Evolutionary conservation across 2,888 invertebrate species (phyloP), one percentile per base, ranked within the genome.

Genomic region (Ornithoptera alexandrae): DNA sequence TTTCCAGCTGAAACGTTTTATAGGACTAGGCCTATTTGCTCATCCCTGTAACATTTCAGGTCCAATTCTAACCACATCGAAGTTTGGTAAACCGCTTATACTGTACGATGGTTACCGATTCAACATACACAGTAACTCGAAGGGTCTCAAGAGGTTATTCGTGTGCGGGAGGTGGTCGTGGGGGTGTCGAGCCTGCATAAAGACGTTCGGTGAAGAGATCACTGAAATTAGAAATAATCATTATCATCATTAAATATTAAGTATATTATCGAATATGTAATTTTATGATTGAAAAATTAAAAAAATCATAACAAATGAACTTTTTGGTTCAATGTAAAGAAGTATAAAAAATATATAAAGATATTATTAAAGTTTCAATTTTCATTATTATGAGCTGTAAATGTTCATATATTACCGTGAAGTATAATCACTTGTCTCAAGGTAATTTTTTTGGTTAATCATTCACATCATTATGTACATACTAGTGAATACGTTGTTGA

Each of bases 21-120:
- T 6, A 53, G 18, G 2, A 56, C 15, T 18, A 22, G 12, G 22
- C 0, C 58, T 57, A 62, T 42, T 53, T 7, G 1, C 18, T 53
- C 12, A 53, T 15, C 20, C 2, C 2, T 39, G 6, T 59, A 56
- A 56, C 0, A 30, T 69, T 69, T 36, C 69, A 73, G 76, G 66
- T 71, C 75, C 74, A 64, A 75, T 75, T 18, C 77, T 73, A 72
- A 74, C 76, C 24, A 75, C 72, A n/a, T 82, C 84, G 3, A 76
- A 74, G 24, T 78, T 74, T 20, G 86, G 85, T 22, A 80, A 78
- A 12, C 84, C 84, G 0, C 84, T 84, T 2, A 78, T 86, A 30
- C 73, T 82, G 17, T 75, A 83, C 7, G 84, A 81, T 0, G 67
- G 73, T 2, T 64, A 75, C 46, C 75, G 76, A 22, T 77, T 73